These are phyloP conservation scores for Ophioderma brevispina DNA, from an alignment of 35 echinoderm and acorn worm genomes.

Conservation along the genomic window DNA sequence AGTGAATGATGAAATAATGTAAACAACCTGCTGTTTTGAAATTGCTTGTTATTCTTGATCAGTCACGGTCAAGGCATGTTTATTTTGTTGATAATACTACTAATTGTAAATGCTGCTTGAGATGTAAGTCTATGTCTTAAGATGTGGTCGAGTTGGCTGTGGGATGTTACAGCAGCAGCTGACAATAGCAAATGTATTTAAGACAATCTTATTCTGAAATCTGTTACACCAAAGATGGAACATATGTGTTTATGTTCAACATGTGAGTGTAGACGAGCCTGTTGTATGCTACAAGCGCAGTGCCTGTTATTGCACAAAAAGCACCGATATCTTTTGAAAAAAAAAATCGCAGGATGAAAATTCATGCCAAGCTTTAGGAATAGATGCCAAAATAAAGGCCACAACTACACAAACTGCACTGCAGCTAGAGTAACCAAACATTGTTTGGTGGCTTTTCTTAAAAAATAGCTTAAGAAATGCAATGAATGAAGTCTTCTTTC, in stretches of 20 bases:
- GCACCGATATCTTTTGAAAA: not conserved
- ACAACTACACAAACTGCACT: not conserved
- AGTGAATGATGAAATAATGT: not conserved
- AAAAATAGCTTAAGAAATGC: too few relatives aligned
- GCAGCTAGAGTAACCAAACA: too few relatives aligned
- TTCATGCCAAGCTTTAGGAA: not conserved
- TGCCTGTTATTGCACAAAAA: not conserved
- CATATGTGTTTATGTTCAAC: too few relatives aligned
- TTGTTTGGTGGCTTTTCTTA: too few relatives aligned
- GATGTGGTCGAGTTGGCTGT: not conserved
- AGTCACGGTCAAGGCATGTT: too few relatives aligned
- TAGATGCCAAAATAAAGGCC: not conserved
- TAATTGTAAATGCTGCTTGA: too few relatives aligned
- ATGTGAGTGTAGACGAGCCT: too few relatives aligned
- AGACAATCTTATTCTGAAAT: constrained; percentile 11
- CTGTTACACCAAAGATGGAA: not conserved
- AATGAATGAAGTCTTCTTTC: too few relatives aligned
- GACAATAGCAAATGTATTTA: not conserved
- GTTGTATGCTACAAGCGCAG: too few relatives aligned
- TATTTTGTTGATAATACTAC: too few relatives aligned
- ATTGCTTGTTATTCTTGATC: too few relatives aligned
- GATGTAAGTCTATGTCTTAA: not conserved
- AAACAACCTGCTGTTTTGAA: not conserved
- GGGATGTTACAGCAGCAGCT: not conserved
- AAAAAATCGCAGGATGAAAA: not conserved